A percentile compares a stretch with the other conserved stretches of the same genome.
Conservation (phyloP, 2,797 vertebrate species). For the Phrynocephalus forsythii region DNA sequence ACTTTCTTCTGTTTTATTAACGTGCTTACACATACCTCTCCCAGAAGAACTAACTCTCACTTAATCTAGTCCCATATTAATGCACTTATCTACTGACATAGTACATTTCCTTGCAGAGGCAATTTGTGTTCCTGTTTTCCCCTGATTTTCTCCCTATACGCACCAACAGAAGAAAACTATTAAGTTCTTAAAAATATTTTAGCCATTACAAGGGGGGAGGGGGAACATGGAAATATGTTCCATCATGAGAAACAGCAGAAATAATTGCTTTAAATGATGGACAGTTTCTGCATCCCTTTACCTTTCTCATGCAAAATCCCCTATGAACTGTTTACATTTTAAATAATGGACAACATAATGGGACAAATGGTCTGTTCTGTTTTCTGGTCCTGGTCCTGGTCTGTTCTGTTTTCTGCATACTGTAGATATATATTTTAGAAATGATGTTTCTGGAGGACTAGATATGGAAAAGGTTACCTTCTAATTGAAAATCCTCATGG, state of each 20-base stretch:
- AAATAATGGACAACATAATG: background rate
- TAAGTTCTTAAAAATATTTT: background rate
- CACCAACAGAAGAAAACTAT: background rate
- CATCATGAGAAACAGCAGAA: background rate
- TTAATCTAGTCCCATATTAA: slow-evolving; percentile 21
- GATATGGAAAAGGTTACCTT: slow-evolving; percentile 16
- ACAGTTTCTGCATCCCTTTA: background rate
- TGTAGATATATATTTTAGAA: background rate
- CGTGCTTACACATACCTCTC: background rate
- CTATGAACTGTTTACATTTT: background rate
- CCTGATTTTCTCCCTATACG: background rate
- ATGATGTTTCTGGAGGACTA: slow-evolving; percentile 1
- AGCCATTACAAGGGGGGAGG: background rate
- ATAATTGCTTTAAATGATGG: background rate
- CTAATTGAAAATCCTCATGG: slow-evolving; percentile 16
- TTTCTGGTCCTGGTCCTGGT: background rate
- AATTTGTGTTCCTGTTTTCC: background rate
- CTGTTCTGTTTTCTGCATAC: background rate
- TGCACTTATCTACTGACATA: background rate
- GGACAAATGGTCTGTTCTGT: background rate
- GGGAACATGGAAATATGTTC: background rate
- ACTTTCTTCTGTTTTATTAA: background rate
- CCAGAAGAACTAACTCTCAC: background rate
- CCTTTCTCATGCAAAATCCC: background rate
- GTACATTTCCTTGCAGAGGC: background rate